Conservation (phyloP, 1,140 invertebrate species). For the Sinonovacula constricta region DNA sequence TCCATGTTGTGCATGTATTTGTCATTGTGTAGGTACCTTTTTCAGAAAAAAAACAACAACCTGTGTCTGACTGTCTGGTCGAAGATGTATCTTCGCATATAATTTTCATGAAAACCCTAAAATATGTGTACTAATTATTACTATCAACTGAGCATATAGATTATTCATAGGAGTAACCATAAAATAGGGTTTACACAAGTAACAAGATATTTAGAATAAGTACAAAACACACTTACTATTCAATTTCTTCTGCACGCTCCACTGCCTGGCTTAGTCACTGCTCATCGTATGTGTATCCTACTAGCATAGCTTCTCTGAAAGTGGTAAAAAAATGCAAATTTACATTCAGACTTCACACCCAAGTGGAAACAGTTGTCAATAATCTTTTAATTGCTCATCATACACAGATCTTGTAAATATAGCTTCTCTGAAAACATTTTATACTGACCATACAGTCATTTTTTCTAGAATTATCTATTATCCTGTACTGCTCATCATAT, state of each 20-base stretch:
- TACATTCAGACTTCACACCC: too few relatives aligned
- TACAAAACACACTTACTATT: conserved; percentile 26
- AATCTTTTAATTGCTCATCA: too few relatives aligned
- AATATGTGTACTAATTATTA: neutral
- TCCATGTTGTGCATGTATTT: too few relatives aligned
- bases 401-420: too few relatives aligned
- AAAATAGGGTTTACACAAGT: neutral
- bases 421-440: too few relatives aligned
- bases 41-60: neutral
- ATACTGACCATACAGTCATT: too few relatives aligned
- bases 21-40: too few relatives aligned
- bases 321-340: too few relatives aligned
- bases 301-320: conserved; percentile 59
- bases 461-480: too few relatives aligned
- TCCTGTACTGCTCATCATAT: too few relatives aligned
- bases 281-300: conserved; percentile 61
- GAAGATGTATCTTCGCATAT: neutral
- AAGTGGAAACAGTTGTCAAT: too few relatives aligned
- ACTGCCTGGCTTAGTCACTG: conserved; percentile 55
- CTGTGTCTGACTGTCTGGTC: neutral
- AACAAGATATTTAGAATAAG: too few relatives aligned
- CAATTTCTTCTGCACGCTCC: conserved; percentile 50
- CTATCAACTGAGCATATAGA: neutral
- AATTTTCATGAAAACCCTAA: neutral
- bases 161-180: neutral